Evolutionary conservation across 1,140 invertebrate genomes (phyloP).

Genomic region (Varroa destructor): DNA sequence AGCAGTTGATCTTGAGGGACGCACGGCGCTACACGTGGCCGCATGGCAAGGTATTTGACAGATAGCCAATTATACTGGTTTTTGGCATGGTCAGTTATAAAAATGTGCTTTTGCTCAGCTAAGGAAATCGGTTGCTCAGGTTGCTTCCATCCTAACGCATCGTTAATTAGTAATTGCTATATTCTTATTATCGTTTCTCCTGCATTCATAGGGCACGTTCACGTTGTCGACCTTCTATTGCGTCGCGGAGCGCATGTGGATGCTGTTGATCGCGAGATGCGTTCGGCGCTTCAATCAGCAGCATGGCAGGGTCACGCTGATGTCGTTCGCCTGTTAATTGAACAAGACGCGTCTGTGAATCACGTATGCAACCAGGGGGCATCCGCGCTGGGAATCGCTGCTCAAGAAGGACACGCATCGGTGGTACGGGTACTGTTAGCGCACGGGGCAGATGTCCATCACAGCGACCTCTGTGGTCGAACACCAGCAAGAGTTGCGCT

Average conservation of each 20-base stretch:
- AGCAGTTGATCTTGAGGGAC: constrained; percentile 71
- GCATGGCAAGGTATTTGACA: constrained; percentile 63
- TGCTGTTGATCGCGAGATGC: constrained; percentile 70
- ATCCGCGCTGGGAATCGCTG: constrained; percentile 60
- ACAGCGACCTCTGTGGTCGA: constrained; percentile 76
- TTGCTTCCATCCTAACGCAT: not conserved
- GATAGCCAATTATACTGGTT: not conserved
- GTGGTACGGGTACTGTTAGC: constrained; percentile 71
- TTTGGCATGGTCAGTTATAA: not conserved
- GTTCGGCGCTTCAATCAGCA: constrained; percentile 82
- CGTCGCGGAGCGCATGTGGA: constrained; percentile 65
- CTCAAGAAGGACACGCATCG: constrained; percentile 71
- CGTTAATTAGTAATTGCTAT: too few species aligned
- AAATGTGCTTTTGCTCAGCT: too few species aligned
- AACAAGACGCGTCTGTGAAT: constrained; percentile 60
- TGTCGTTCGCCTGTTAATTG: constrained; percentile 64
- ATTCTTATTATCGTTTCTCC: not conserved
- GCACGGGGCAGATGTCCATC: constrained; percentile 76
- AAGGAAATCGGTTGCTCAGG: not conserved
- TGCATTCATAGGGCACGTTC: constrained; percentile 46
- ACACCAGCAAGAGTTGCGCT: constrained; percentile 61
- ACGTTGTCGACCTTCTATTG: constrained; percentile 73
- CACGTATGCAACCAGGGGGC: constrained; percentile 80
- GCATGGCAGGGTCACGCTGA: constrained; percentile 80
- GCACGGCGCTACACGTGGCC: constrained; percentile 78